A percentile compares a stretch with the other conserved stretches of the same genome.
Conservation (phyloP, 1,140 invertebrate species). For the Whitmania pigra region DNA sequence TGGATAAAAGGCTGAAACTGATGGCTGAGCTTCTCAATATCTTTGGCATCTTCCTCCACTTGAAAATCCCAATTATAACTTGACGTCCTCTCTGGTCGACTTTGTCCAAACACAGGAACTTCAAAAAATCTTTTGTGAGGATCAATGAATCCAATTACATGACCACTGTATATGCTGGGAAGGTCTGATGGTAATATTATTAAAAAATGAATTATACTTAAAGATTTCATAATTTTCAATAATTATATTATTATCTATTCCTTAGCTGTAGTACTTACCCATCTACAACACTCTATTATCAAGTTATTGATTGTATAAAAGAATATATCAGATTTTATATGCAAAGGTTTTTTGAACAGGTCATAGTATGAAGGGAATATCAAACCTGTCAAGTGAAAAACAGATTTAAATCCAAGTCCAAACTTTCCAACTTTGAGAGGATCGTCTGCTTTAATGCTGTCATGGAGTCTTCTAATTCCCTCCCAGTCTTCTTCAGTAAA, state of each 20-base stretch:
- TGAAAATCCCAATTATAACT: constrained; percentile 8
- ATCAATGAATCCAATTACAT: constrained; percentile 30
- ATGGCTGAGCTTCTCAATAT: constrained; percentile 9
- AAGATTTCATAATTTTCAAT: too few species aligned
- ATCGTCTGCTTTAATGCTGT: constrained; percentile 33
- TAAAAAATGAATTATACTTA: neutral
- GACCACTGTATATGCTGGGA: constrained; percentile 32
- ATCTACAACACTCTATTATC: too few species aligned
- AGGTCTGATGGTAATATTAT: constrained; percentile 28
- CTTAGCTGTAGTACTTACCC: too few species aligned
- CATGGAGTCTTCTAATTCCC: constrained; percentile 30
- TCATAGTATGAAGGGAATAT: too few species aligned
- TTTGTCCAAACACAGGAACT: too few species aligned
- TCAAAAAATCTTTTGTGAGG: constrained; percentile 27
- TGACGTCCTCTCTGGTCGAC: too few species aligned
- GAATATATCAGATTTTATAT: too few species aligned
- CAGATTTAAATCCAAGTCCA: constrained; percentile 36
- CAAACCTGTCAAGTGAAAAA: constrained; percentile 35
- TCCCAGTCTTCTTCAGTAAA: constrained; percentile 33
- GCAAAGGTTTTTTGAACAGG: too few species aligned
- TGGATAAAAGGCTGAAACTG: constrained; percentile 19
- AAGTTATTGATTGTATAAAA: too few species aligned
- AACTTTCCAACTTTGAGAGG: constrained; percentile 34
- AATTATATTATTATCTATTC: too few species aligned
- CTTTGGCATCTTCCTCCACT: neutral